Base-by-base conservation (phyloP, 2,888 invertebrate species). In the Spatulosminthurus flaviceps region DNA sequence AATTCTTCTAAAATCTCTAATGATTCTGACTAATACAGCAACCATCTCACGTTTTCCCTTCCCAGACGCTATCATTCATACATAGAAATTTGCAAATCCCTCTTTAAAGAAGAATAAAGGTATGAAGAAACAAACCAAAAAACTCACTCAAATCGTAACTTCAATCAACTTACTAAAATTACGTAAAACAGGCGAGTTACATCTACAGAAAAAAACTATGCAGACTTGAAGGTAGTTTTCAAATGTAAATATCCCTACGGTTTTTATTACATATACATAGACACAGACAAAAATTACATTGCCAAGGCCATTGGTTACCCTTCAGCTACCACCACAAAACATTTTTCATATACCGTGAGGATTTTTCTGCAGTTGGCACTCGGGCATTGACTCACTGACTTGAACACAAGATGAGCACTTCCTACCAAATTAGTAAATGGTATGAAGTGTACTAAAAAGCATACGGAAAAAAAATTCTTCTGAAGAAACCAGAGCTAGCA, bases 281-380 rank as follows among this genome's bases (percentile, higher is more conserved):
- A 51, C 5, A 51, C 4, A 19, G 9, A 51, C 5, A 1, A 51
- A 51, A 51, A 19, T 51, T 51, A n/a, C 51, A 51, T 13, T 4
- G 51, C 67, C 67, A 67, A 67, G 67, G 67, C 67, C 67, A 67
- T 67, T 67, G 67, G 67, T 67, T 67, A 67, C 67, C 28, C 67
- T 67, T 67, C 28, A 67, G 28, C n/a, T 67, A n/a, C n/a, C 67
- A n/a, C 29, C 13, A 41, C 41, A 9, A 67, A 67, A 67, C 26
- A 64, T 64, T 21, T 22, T n/a, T n/a, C n/a, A 21, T 16, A 22
- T 13, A 22, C 13, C 64, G 22, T 64, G 11, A 21, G 28, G n/a
- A n/a, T n/a, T n/a, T n/a, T n/a, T n/a, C n/a, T n/a, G n/a, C n/a
- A n/a, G n/a, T n/a, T n/a, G n/a, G n/a, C n/a, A n/a, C n/a, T 67